Percentiles rank a stretch among this genome's conserved stretches.
Conservation (phyloP, 2,888 invertebrate species). For the Chalcosyrphus nemorum region DNA sequence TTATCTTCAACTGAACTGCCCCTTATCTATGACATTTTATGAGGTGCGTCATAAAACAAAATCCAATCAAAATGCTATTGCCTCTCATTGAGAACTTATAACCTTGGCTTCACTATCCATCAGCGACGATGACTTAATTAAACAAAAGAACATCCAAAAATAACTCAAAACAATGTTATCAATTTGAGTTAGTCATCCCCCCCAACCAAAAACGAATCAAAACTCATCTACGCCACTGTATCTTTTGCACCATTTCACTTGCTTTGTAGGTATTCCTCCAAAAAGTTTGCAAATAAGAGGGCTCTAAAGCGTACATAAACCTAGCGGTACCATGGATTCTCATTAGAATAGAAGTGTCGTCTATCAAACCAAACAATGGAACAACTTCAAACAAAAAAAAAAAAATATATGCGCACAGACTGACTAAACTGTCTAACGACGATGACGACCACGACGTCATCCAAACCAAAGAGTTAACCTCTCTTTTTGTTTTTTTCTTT, state of each 20-base stretch:
- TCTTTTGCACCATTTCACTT: neutral
- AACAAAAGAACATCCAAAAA: neutral
- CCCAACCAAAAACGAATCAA: neutral
- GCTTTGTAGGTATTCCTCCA: neutral
- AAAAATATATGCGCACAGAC: neutral
- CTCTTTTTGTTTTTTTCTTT: conserved; percentile 6
- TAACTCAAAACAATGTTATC: neutral
- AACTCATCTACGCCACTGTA: neutral
- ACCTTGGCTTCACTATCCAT: neutral
- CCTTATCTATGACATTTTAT: neutral
- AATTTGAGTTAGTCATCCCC: neutral
- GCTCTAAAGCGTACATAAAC: neutral
- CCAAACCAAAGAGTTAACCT: conserved; percentile 17
- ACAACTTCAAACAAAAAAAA: conserved; percentile 13
- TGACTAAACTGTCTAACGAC: conserved; percentile 16
- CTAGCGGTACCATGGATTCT: neutral
- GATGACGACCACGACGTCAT: conserved; percentile 22
- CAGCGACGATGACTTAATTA: neutral
- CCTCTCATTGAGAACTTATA: neutral
- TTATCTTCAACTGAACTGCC: neutral
- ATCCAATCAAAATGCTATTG: neutral
- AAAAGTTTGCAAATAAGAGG: neutral
- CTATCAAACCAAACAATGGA: conserved; percentile 1
- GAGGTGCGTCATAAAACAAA: neutral
- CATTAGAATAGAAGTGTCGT: neutral